phyloP scores from a whole-genome alignment of 2,113 vertebrate genomes.

The Peucedramus taeniatus region DNA sequence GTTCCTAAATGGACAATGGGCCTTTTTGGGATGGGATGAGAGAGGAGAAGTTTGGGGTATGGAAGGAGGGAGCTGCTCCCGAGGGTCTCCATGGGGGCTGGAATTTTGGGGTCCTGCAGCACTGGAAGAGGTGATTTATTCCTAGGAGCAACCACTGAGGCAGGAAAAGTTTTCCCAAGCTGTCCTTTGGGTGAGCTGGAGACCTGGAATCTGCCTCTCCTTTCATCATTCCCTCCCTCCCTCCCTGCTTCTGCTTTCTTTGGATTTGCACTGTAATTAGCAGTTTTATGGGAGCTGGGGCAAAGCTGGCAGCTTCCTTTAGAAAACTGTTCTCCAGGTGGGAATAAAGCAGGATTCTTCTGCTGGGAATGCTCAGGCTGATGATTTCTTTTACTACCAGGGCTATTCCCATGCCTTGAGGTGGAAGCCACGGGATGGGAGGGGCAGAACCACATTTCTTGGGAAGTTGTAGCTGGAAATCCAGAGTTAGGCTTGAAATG shows the following conservation, averaged over 20 bases:
- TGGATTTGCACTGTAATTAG: slow-evolving; percentile 29
- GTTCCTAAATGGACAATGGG: neutral
- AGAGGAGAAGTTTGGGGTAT: neutral
- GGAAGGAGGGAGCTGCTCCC: neutral
- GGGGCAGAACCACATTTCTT: neutral
- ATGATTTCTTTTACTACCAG: neutral
- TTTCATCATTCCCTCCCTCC: neutral
- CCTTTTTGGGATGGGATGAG: neutral
- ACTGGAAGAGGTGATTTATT: slow-evolving; percentile 30
- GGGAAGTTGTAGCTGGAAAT: neutral
- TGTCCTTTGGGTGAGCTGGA: neutral
- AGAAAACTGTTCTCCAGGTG: neutral
- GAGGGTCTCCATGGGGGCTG: neutral
- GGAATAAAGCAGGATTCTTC: neutral
- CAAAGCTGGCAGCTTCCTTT: neutral
- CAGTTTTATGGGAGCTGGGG: neutral
- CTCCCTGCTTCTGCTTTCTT: neutral
- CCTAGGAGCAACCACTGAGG: slow-evolving; percentile 43
- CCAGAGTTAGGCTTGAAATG: neutral
- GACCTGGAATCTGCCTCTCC: neutral
- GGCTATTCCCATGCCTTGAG: neutral
- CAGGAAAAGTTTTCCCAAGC: slow-evolving; percentile 36
- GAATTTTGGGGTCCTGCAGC: slow-evolving; percentile 16
- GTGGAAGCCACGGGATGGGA: neutral
- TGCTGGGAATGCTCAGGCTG: neutral